A percentile compares a stretch with the other conserved stretches of the same genome.
Conservation (phyloP, 2,888 invertebrate genomes). For the Patella pellucida region DNA sequence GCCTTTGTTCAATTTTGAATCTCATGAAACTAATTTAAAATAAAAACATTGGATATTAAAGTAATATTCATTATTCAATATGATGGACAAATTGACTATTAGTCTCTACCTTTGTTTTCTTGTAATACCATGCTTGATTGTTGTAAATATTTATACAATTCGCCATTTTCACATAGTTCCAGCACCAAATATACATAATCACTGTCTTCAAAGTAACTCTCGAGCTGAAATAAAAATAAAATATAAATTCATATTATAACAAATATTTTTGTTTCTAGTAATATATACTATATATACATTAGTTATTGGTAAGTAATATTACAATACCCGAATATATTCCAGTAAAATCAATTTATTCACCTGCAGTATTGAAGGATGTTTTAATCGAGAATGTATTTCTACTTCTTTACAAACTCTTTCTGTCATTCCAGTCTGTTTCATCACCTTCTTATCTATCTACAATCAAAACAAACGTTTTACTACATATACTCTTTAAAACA, state of each 20-base stretch:
- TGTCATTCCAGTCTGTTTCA: constrained; percentile 87
- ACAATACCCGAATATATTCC: neutral
- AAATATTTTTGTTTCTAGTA: no score
- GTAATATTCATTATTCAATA: no score
- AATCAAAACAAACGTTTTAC: constrained; percentile 18
- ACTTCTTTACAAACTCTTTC: constrained; percentile 92
- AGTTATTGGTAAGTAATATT: neutral
- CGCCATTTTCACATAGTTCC: constrained; percentile 93
- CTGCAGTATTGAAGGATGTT: constrained; percentile 89
- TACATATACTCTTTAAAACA: no score
- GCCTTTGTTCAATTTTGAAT: no score
- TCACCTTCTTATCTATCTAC: constrained; percentile 88
- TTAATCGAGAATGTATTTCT: constrained; percentile 88
- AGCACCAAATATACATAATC: constrained; percentile 92
- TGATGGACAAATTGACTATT: no score
- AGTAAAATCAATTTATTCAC: constrained; percentile 41
- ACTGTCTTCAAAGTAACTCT: constrained; percentile 92
- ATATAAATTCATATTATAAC: neutral
- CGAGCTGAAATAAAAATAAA: constrained; percentile 73
- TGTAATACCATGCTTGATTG: constrained; percentile 70
- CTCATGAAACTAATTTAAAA: no score
- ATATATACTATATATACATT: neutral
- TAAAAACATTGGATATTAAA: no score
- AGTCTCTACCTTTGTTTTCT: constrained; percentile 73
- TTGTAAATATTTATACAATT: constrained; percentile 87